A percentile compares a stretch with the other conserved stretches of the same genome.
These are phyloP conservation scores for Tyrannus savana DNA, from an alignment of 2,113 vertebrate species.

Conservation along the genomic window DNA sequence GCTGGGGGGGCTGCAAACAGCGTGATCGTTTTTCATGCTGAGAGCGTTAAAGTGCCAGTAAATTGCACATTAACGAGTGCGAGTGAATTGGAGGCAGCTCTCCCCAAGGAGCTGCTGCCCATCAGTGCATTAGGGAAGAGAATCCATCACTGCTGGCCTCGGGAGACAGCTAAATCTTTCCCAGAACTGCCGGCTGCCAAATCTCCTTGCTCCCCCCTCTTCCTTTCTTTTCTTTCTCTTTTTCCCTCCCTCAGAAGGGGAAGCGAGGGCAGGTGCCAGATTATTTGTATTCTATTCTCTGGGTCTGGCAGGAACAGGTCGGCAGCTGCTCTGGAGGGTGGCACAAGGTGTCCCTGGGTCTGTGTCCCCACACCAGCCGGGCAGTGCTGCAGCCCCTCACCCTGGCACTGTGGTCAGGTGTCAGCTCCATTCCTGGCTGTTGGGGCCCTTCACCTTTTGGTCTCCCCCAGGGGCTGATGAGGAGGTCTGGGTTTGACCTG, in stretches of 20 bases:
- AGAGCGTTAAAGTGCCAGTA: conserved; percentile 77
- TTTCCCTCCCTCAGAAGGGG: conserved; percentile 19
- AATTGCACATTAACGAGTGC: conserved; percentile 79
- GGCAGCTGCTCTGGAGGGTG: neutral
- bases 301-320: neutral
- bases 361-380: neutral
- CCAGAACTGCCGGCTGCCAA: conserved; percentile 68
- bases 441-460: neutral
- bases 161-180: conserved; percentile 71
- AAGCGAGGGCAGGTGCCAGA: neutral
- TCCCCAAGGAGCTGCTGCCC: conserved; percentile 64
- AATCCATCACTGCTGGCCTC: conserved; percentile 69
- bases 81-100: conserved; percentile 71
- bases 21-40: conserved; percentile 73
- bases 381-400: neutral
- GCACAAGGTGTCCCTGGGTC: fast-evolving
- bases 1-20: conserved; percentile 50
- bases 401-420: neutral
- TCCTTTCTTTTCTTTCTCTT: conserved; percentile 27
- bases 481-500: fast-evolving
- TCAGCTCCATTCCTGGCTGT: neutral
- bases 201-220: neutral
- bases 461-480: neutral
- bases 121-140: conserved; percentile 71
- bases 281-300: neutral